Base-by-base conservation (phyloP, 2,797 vertebrate genomes). In the Hoplostethus atlanticus region DNA sequence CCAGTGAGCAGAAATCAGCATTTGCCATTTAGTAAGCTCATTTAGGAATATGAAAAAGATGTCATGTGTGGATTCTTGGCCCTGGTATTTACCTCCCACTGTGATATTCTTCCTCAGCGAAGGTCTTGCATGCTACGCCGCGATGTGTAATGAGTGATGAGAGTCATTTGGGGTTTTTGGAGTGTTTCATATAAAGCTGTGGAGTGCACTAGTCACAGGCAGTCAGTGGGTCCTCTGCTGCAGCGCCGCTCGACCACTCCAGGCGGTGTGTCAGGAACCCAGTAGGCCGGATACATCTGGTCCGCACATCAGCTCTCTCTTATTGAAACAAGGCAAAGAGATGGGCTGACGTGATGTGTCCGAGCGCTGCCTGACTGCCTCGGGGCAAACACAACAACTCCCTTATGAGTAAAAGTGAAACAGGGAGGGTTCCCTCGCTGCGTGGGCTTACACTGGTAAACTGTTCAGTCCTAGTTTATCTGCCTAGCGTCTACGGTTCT, bases 231-330 rank as follows among this genome's bases (percentile, higher is more conserved):
- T 50, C 28, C 44, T 48, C 46, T 50, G 44, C 60, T 3, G 25
- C 42, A 30, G 21, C 7, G 25, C 51, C 64, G 56, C 74, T 68
- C 56, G 57, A 59, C 44, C 57, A 48, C 40, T 79, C 71, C 53
- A 16, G 13, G 17, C 34, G 5, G 34, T 6, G 34, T 36, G 34
- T 36, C 34, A 36, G 34, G 42, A 48, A 36, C 38, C 63, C 51
- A 69, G 31, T 12, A 8, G 65, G 48, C 75, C 60, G 50, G 74
- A 83, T 71, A 48, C 80, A 83, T 87, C 89, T 87, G 88, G 77
- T 77, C 40, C 68, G 71, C 38, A 30, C 80, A 90, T 92, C 82
- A 87, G 48, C 42, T 53, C 57, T 40, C 48, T 54, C 68, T 77
- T 38, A 65, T 54, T 61, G 52, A 71, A 67, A 62, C 46, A 42